phyloP scores from a whole-genome alignment of 2,888 invertebrate species.

The Caenorhabditis panamensis region DNA sequence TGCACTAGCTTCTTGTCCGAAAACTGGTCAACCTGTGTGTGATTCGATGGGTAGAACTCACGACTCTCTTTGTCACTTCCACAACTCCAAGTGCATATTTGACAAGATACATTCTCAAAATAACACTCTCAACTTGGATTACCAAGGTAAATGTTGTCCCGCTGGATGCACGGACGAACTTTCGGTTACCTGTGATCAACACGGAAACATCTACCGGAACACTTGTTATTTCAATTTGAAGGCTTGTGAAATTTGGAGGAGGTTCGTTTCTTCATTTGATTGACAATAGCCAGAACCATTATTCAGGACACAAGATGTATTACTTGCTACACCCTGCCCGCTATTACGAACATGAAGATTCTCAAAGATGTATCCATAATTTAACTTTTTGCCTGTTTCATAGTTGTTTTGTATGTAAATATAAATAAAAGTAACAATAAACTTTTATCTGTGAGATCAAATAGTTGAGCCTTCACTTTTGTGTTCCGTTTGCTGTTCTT shows the following conservation, averaged over 20 bases:
- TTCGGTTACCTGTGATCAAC: constrained; percentile 71
- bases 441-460: not conserved
- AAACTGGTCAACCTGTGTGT: constrained; percentile 71
- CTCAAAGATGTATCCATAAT: constrained; percentile 25
- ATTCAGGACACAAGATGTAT: constrained; percentile 55
- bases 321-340: constrained; percentile 59
- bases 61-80: constrained; percentile 73
- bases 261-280: constrained; percentile 25
- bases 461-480: too few relatives aligned
- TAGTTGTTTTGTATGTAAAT: constrained; percentile 58
- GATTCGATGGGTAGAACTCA: constrained; percentile 73
- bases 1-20: constrained; percentile 68
- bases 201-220: constrained; percentile 69
- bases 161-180: constrained; percentile 63
- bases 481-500: not conserved
- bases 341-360: constrained; percentile 50
- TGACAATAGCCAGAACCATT: not conserved
- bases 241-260: constrained; percentile 67
- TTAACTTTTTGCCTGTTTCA: constrained; percentile 41
- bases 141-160: constrained; percentile 71
- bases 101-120: constrained; percentile 71
- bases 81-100: constrained; percentile 76
- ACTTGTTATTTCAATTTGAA: constrained; percentile 65
- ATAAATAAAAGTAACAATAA: constrained; percentile 12
- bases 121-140: constrained; percentile 64